Conservation (phyloP, 2,888 invertebrate genomes). For the Oxystoma pomonae region DNA sequence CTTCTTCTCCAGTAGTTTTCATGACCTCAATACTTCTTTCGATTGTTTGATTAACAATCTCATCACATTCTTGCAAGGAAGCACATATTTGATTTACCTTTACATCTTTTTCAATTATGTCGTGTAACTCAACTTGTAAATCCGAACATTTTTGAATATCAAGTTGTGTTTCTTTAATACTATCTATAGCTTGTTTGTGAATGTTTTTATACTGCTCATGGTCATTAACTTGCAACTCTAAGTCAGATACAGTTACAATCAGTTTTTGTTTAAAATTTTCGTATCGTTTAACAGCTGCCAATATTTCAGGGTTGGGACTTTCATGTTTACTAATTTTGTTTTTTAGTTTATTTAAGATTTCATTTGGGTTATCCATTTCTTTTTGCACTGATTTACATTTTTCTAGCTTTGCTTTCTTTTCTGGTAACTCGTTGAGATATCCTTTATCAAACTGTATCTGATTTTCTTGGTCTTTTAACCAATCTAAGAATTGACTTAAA, state of each 20-base stretch:
- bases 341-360: conserved; percentile 73
- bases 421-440: conserved; percentile 79
- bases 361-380: conserved; percentile 76
- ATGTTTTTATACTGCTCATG: conserved; percentile 85
- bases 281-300: conserved; percentile 66
- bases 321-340: conserved; percentile 66
- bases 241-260: conserved; percentile 60
- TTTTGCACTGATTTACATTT: conserved; percentile 80
- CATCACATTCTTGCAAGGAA: conserved; percentile 68
- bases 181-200: conserved; percentile 78
- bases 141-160: conserved; percentile 82
- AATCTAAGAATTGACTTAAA: conserved; percentile 75
- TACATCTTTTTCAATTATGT: conserved; percentile 70
- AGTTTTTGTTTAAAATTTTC: conserved; percentile 64
- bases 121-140: conserved; percentile 81
- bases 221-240: conserved; percentile 79
- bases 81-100: conserved; percentile 67
- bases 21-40: conserved; percentile 71
- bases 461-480: conserved; percentile 85
- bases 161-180: conserved; percentile 76
- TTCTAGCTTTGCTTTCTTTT: conserved; percentile 85
- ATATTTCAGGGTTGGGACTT: conserved; percentile 57
- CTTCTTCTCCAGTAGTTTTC: conserved; percentile 75
- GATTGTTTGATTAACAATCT: conserved; percentile 67
- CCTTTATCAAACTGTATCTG: conserved; percentile 73